Conservation (phyloP, 1,140 invertebrate genomes). For the Drosophila sulfurigaster region DNA sequence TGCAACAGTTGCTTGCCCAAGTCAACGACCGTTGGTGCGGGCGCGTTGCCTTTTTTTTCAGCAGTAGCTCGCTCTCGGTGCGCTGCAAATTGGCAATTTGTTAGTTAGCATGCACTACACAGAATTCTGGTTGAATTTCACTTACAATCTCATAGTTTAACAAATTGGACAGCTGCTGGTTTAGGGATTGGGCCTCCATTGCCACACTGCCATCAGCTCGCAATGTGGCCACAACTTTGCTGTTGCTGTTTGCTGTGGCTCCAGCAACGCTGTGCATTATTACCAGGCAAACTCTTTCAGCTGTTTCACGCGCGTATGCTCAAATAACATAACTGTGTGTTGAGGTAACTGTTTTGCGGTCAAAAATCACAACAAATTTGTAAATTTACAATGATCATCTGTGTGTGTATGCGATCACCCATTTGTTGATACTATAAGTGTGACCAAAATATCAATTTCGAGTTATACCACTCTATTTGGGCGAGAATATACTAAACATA, state of each 20-base stretch:
- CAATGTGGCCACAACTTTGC: slow-evolving; percentile 79
- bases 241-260: slow-evolving; percentile 56
- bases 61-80: slow-evolving; percentile 67
- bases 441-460: not conserved
- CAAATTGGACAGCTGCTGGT: slow-evolving; percentile 65
- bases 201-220: slow-evolving; percentile 79
- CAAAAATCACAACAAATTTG: slow-evolving; percentile 45
- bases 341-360: slow-evolving; percentile 10
- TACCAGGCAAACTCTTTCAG: slow-evolving; percentile 55
- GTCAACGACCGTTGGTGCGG: slow-evolving; percentile 66
- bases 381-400: slow-evolving; percentile 47
- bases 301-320: slow-evolving; percentile 13
- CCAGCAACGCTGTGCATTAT: slow-evolving; percentile 62
- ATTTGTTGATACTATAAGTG: slow-evolving; percentile 42
- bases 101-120: not conserved
- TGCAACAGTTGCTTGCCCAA: slow-evolving; percentile 92
- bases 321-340: slow-evolving; percentile 52
- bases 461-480: not conserved
- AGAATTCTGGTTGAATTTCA: not conserved
- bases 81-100: slow-evolving; percentile 45
- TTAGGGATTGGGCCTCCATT: slow-evolving; percentile 57
- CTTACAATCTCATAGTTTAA: slow-evolving; percentile 80
- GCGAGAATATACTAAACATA: not conserved
- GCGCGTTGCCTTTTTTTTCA: slow-evolving; percentile 56
- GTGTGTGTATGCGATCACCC: slow-evolving; percentile 38